phyloP scores from a whole-genome alignment of 2,113 vertebrate species.

The Camelus bactrianus region DNA sequence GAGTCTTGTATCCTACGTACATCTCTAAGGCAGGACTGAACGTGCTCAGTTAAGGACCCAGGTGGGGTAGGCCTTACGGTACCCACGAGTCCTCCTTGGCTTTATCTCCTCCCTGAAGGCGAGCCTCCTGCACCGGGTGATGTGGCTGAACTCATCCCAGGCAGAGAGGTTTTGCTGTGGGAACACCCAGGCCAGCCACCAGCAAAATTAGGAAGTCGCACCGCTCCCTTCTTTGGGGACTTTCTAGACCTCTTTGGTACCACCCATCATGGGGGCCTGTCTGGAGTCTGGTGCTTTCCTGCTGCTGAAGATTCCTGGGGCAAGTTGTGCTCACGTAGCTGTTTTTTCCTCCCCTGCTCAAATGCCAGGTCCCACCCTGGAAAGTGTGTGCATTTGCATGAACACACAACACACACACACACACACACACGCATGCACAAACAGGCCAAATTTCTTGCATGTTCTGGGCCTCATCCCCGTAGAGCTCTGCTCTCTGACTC shows the following conservation, averaged over 20 bases:
- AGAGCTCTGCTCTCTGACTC: not conserved
- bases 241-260: not conserved
- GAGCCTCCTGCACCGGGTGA: not conserved
- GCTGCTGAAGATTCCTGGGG: not conserved
- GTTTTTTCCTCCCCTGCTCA: not conserved
- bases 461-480: not conserved
- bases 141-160: accelerated
- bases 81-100: not conserved
- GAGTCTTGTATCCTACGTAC: accelerated
- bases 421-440: no score
- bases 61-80: no score
- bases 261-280: no score
- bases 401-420: accelerated
- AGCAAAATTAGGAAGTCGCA: no score
- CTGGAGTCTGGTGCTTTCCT: not conserved
- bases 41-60: not conserved
- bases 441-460: not conserved
- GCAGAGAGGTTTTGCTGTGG: not conserved
- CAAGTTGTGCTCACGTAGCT: not conserved
- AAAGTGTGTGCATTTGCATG: not conserved
- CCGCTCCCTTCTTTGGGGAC: not conserved
- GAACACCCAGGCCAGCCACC: not conserved
- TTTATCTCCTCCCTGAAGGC: not conserved
- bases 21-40: not conserved
- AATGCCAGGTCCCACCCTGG: not conserved